Evolutionary conservation across 2,888 invertebrate species (phyloP), one percentile per base, ranked within the genome.

Genomic region (Holacanthella duospinosa): DNA sequence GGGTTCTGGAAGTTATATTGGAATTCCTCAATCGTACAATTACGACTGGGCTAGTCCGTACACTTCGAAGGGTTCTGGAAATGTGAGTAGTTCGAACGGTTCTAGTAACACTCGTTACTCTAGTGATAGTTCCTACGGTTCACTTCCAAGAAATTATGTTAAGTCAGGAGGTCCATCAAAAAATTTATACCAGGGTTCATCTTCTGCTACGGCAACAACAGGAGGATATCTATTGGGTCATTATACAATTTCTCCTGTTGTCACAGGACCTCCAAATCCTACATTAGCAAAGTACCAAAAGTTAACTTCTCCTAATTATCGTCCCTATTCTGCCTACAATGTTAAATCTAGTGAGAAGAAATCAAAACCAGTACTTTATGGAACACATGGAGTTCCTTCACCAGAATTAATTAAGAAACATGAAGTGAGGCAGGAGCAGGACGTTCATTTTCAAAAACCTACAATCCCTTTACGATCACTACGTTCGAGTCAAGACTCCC

Each of bases 171-270:
- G 28, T 1, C 16, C 21, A 1, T 29, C 53, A 3, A 55, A n/a
- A 2, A 43, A 48, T 21, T 29, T 25, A 36, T 64, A 64, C 43
- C 43, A 36, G 16, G 53, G 59, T 1, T 6, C 61, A 1, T 55
- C 62, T 43, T 64, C 68, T 16, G 57, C 63, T 24, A 60, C 68
- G 24, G 55, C 58, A 28, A 28, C 60, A 26, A 56, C 63, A 12
- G 61, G 64, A 55, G 61, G 66, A 9, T 68, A 66, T 43, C 27
- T 66, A 16, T 36, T 66, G 19, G 64, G 68, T 24, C 69, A 70
- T 43, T 66, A 66, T 54, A 55, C 63, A 1, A 58, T 63, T n/a
- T 54, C 29, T 26, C 66, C 66, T 2, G 63, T 63, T 3, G 56
- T 59, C 9, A 58, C 43, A n/a, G 28, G 26, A 3, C 60, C 62